Evolutionary conservation across 2,797 vertebrate genomes (phyloP), one percentile per base, ranked within the genome.

Genomic region (Pseudochaenichthys georgianus): DNA sequence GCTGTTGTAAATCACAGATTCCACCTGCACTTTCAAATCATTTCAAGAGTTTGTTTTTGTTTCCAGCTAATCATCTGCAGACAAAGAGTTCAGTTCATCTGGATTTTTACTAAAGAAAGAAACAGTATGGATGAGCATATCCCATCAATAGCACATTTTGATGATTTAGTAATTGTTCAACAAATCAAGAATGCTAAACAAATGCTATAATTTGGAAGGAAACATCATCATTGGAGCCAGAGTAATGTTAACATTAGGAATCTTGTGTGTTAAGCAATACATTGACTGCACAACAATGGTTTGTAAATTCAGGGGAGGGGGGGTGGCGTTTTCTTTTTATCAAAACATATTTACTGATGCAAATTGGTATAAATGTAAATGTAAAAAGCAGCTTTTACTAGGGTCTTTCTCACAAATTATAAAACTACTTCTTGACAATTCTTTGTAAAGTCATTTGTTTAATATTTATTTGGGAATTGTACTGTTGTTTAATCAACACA

Each of bases 61-160:
- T 73, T 70, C 71, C 69, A 70, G 53, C 70, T 75, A 55, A 77
- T 78, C 48, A 12, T 58, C 65, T 34, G 48, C 68, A 73, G 38
- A 60, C 62, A 15, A 52, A 38, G 66, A 68, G 46, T 62, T 59
- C 19, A 51, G 50, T 52, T 48, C 48, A 46, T 70, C 67, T 53
- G 47, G 47, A 52, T 19, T 55, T 3, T 3, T 1, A 13, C n/a
- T 13, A 4, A 71, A 48, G 48, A 9, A 62, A 73, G 58, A 13
- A 64, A 45, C 45, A 47, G 53, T 3, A 15, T 6, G 23, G 9
- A 48, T 12, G 11, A 38, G 12, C 16, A 12, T 17, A 45, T 5
- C 17, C 28, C 48, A 9, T 55, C 21, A 38, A 48, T 16, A 8
- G 19, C 17, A 51, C 16, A 4, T 53, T 23, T 16, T 55, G 16